Percentiles rank a stretch among this genome's conserved stretches.
Conservation (phyloP, 2,888 invertebrate genomes). For the Watsonalla binaria region DNA sequence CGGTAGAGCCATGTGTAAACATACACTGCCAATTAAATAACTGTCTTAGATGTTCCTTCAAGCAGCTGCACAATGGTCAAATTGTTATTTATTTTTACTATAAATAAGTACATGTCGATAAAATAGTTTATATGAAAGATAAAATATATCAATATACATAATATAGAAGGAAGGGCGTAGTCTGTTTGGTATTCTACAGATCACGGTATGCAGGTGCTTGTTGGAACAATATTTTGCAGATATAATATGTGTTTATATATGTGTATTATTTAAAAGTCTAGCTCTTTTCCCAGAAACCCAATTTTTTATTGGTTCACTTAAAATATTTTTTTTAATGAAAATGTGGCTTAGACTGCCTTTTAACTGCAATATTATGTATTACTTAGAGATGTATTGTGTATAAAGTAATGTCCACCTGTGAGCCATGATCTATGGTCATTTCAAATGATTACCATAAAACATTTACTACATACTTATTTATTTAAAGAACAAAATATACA, state of each 20-base stretch:
- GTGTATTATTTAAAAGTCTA: not conserved
- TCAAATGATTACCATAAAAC: no score
- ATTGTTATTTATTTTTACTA: not conserved
- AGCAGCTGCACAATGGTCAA: not conserved
- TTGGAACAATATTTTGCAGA: not conserved
- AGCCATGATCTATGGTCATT: not conserved
- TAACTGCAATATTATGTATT: not conserved
- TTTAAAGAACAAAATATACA: not conserved
- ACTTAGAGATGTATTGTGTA: not conserved
- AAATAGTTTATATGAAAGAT: not conserved
- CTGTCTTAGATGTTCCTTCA: not conserved
- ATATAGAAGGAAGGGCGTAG: not conserved
- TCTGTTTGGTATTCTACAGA: not conserved
- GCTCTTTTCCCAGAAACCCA: not conserved
- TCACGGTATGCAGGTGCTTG: not conserved
- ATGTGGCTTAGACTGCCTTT: not conserved
- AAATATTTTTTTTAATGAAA: not conserved
- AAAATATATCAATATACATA: not conserved
- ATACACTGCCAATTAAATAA: not conserved
- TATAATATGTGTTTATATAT: not conserved
- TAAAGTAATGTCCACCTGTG: not conserved
- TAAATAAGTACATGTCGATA: not conserved
- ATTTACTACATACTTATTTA: not conserved
- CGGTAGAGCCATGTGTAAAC: conserved; percentile 10
- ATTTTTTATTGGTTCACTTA: not conserved